Base-by-base conservation (phyloP, 2,797 vertebrate species). In the Diplodus sargus region DNA sequence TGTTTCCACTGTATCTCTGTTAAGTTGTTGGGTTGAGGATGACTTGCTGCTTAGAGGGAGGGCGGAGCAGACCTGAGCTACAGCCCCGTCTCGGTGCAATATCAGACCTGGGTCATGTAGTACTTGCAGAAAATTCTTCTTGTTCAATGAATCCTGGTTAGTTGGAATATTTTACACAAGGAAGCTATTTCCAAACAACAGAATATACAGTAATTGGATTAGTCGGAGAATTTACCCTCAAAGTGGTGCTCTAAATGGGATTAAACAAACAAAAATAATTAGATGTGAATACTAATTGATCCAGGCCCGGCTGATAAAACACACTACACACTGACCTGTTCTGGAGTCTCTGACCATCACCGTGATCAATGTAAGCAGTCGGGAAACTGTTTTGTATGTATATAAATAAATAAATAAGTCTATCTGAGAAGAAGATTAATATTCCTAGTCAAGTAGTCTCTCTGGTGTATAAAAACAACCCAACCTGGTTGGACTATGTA, bases 401-500 rank as follows among this genome's bases (percentile, higher is more conserved):
- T 93, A 95, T 95, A 95, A 95, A 95, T 92, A 91, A 94, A 94
- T 94, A 95, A 93, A 91, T 92, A 92, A 83, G 91, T 93, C 93
- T 96, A 93, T 96, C 94, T 90, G 88, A 94, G 85, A 95, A 92
- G 78, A 91, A 90, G 76, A 95, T 93, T 94, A 94, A 90, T 93
- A 95, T 91, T 92, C 93, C 94, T 95, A 94, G 95, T 97, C 89
- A 95, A 91, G 88, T 96, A 96, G 96, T 96, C 95, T 96, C 89
- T 93, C 96, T 96, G 96, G 95, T 96, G 78, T 97, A 91, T 95
- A 96, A 96, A 96, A 91, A 90, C 79, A 90, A 89, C 83, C 96
- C 96, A 96, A 96, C 94, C 94, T 95, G 96, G 97, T 97, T 97
- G 95, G 95, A 96, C 95, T 97, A 95, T 98, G 97, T 99, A 98